phyloP scores from a whole-genome alignment of 2,113 vertebrate species.

The Thamnaconus septentrionalis region DNA sequence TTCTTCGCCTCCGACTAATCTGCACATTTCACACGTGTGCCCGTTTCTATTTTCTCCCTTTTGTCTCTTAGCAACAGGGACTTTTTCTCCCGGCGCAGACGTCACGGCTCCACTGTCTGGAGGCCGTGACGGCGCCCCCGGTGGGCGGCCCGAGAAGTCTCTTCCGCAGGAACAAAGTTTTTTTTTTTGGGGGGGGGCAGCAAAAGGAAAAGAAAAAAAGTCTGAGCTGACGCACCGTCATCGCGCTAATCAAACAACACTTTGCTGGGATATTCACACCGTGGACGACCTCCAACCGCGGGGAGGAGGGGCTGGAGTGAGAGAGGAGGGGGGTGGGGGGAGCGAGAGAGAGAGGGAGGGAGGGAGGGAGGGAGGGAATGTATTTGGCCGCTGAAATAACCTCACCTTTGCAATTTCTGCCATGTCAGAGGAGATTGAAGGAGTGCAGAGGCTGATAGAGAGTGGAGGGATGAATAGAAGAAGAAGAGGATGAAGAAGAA shows the following conservation, averaged over 20 bases:
- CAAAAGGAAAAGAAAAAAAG: no score
- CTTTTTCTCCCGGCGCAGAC: conserved; percentile 21
- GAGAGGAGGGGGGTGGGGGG: no score
- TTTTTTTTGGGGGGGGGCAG: no score
- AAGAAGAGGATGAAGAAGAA: no score
- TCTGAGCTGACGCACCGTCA: no score
- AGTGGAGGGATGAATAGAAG: no score
- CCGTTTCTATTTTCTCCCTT: conserved; percentile 43
- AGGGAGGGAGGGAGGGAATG: neutral
- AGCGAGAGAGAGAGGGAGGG: neutral
- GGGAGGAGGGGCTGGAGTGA: no score
- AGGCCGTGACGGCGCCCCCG: no score
- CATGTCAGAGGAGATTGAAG: conserved; percentile 5
- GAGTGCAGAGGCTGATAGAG: neutral
- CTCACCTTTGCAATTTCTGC: neutral
- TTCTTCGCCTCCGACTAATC: conserved; percentile 33
- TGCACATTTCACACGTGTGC: conserved; percentile 18
- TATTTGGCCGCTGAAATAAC: neutral
- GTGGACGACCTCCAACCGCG: no score
- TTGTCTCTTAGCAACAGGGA: conserved; percentile 65
- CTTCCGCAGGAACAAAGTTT: no score
- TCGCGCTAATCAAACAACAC: neutral
- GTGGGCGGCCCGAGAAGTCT: no score
- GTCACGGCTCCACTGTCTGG: no score
- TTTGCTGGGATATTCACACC: neutral